Evolutionary conservation across 1,140 invertebrate species (phyloP).

Genomic region (Mizuhopecten yessoensis): DNA sequence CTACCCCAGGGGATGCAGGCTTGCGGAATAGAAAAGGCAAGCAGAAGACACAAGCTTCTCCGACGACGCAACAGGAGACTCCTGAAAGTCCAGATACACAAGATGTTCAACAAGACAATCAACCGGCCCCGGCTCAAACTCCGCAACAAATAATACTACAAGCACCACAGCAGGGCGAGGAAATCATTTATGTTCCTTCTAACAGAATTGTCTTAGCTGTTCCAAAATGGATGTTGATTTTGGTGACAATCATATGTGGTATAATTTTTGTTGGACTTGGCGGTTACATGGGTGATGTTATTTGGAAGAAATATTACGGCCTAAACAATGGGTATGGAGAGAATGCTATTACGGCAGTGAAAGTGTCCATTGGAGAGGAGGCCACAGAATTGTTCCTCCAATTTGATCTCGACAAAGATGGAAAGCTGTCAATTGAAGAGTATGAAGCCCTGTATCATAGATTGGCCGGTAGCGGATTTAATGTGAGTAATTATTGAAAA

Average conservation of each 20-base stretch:
- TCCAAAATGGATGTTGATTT: conserved; percentile 59
- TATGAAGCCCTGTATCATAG: conserved; percentile 75
- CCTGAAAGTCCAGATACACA: too few species aligned
- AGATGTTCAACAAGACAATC: background rate
- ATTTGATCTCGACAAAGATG: conserved; percentile 75
- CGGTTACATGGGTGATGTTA: conserved; percentile 58
- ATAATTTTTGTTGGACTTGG: conserved; percentile 53
- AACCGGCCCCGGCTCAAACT: background rate
- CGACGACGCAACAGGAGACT: background rate
- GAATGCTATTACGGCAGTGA: conserved; percentile 44
- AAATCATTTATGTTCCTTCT: conserved; percentile 57
- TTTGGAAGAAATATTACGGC: conserved; percentile 52
- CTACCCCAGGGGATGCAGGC: background rate
- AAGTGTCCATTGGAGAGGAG: conserved; percentile 65
- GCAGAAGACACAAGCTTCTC: background rate
- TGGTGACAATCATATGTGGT: conserved; percentile 43
- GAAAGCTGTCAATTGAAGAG: conserved; percentile 73
- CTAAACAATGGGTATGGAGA: background rate
- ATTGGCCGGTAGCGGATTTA: conserved; percentile 61
- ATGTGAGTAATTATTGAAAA: conserved; percentile 53
- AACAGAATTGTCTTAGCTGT: conserved; percentile 62
- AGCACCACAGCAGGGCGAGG: conserved; percentile 47
- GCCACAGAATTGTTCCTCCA: conserved; percentile 71
- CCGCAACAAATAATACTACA: background rate
- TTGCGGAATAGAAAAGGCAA: conserved; percentile 46